Base-by-base conservation (phyloP, 2,888 invertebrate species). In the Pachliopta kotzebuea region DNA sequence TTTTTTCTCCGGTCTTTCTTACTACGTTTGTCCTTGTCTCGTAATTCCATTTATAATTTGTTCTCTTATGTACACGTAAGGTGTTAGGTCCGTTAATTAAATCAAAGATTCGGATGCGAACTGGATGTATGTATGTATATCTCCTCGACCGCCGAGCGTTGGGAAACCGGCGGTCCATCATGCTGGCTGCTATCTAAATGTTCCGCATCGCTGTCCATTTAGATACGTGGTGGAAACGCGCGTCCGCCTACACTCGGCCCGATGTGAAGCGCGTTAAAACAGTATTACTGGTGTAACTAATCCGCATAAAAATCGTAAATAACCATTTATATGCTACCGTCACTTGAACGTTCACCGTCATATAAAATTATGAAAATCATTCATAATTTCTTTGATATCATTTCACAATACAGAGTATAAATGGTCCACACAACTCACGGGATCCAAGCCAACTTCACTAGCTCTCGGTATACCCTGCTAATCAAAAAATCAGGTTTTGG, bases 171-270 rank as follows among this genome's bases (percentile, higher is more conserved):
- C 49, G 52, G 26, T 59, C 29, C 65, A 67, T 67, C 66, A 66
- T 55, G 62, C 63, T 31, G 52, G 63, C 52, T 65, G 63, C 56
- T 69, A 69, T 69, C 67, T 69, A 66, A 67, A 67, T 63, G 69
- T 67, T 58, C 61, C 52, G 62, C 60, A 65, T 66, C 65, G 50
- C 69, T 65, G 63, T 69, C 63, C 69, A 66, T 64, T 66, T 60
- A 69, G 69, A 69, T 69, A 69, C 49, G 57, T 21, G 42, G 45
- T 61, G 53, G 61, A 65, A 61, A 61, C 42, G 56, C 60, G 65
- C 29, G 53, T 65, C 60, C 65, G 53, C 65, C 65, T 65, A 65
- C 65, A 60, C 61, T 31, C 20, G 52, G 45, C 18, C 17, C 65
- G 61, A 62, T 61, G 57, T 61, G 57, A 45, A 31, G 61, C 58